phyloP scores from a whole-genome alignment of 2,113 vertebrate species.

The Rhea pennata region DNA sequence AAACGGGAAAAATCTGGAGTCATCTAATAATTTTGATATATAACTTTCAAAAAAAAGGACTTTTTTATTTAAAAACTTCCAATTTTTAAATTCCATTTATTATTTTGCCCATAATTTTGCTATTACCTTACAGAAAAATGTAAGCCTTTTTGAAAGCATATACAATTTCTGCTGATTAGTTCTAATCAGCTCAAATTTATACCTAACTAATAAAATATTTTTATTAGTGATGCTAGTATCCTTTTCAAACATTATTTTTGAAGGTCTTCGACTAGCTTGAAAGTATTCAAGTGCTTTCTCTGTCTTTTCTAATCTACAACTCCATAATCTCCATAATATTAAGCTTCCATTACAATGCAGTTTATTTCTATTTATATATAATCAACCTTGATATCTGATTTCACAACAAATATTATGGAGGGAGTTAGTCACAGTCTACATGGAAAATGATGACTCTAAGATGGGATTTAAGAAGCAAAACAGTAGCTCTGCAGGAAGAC shows the following conservation, averaged over 20 bases:
- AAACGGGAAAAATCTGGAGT: not conserved
- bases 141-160: not conserved
- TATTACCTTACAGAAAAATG: not conserved
- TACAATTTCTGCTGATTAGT: not conserved
- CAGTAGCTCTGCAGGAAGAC: not conserved
- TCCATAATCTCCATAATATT: not conserved
- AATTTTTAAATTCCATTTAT: not conserved
- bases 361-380: not conserved
- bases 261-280: not conserved
- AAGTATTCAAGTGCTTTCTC: not conserved
- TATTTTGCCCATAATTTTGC: not conserved
- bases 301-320: not conserved
- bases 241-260: not conserved
- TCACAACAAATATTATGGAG: not conserved
- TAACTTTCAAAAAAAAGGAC: not conserved
- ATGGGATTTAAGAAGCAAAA: not conserved
- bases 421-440: not conserved
- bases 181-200: not conserved
- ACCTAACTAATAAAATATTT: not conserved
- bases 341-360: not conserved
- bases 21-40: not conserved
- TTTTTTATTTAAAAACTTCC: not conserved
- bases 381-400: not conserved
- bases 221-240: not conserved
- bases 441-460: not conserved